Base-by-base conservation (phyloP, 1,140 invertebrate species). In the Chionoecetes opilio region DNA sequence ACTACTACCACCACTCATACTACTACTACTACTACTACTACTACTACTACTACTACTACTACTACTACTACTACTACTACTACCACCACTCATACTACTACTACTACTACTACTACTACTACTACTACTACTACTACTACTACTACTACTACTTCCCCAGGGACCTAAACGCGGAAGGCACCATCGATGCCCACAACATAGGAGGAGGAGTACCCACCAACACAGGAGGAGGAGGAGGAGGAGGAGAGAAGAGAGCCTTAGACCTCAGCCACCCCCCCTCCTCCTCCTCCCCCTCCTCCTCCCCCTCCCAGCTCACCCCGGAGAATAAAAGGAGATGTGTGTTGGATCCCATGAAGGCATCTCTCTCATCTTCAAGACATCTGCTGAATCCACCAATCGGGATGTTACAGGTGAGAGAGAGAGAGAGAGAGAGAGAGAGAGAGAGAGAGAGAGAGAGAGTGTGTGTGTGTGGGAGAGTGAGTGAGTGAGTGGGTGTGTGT, bases 291-390 rank as follows among this genome's bases (percentile, higher is more conserved):
- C 75, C 82, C 85, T 26, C 26, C 29, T 82, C 32, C 88, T 21
- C 92, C 41, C 29, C 82, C 9, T 90, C 41, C 21, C 92, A 94
- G 32, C 32, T 95, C 3, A 93, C 87, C 37, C 95, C 95, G 3
- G 95, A 95, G 32, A 95, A 93, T 35, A 95, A 95, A 85, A 85
- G 93, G 29, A 75, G 95, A 0, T 95, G 95, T 88, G 89, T 95
- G 31, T 41, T 91, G 9, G 95, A 95, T 35, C 92, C 93, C 26
- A 93, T 93, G 92, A 46, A 31, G 5, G 95, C 95, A 3, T 95
- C 95, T 3, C 90, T 95, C 21, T 95, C 95, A 3, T 95, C 95
- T 2, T 95, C 95, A 8, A 95, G 85, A 63, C 75, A 93, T n/a
- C 46, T 95, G 41, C 8, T 88, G 3, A n/a, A 88, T 11, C 17